phyloP scores from a whole-genome alignment of 2,888 invertebrate species.

The Epsilonema sp. region DNA sequence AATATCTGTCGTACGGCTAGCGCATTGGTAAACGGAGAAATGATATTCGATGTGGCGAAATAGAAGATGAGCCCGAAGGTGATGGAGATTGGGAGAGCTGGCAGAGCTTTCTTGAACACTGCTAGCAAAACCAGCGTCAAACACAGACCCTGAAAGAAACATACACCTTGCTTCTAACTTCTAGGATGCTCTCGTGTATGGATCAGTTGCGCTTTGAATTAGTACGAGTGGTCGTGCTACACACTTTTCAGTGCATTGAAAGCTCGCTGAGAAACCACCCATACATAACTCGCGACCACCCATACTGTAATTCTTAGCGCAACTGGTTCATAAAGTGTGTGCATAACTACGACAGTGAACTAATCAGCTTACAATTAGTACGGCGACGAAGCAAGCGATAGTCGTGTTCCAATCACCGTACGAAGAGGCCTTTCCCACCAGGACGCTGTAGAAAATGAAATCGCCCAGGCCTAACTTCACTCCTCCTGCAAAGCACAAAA shows the following conservation, averaged over 20 bases:
- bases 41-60: slow-evolving; percentile 75
- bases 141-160: slow-evolving; percentile 64
- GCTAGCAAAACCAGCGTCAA: slow-evolving; percentile 80
- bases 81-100: slow-evolving; percentile 93
- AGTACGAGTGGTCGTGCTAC: too few species aligned
- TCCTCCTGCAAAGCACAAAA: slow-evolving; percentile 41
- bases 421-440: slow-evolving; percentile 94
- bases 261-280: too few species aligned
- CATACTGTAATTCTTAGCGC: too few species aligned
- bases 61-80: slow-evolving; percentile 93
- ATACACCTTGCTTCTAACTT: slow-evolving; percentile 41
- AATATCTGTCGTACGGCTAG: slow-evolving; percentile 78
- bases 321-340: neutral
- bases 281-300: too few species aligned
- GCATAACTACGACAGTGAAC: neutral
- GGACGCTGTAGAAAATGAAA: slow-evolving; percentile 96
- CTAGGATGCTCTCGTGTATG: neutral
- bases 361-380: slow-evolving; percentile 60
- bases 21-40: slow-evolving; percentile 85
- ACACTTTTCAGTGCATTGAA: slow-evolving; percentile 7
- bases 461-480: slow-evolving; percentile 94
- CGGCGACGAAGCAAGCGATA: slow-evolving; percentile 92
- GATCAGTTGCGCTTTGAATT: neutral
- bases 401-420: slow-evolving; percentile 99
- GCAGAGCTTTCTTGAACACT: slow-evolving; percentile 86